A percentile compares a stretch with the other conserved stretches of the same genome.
These are phyloP conservation scores for Thereva unica DNA, from an alignment of 2,888 invertebrate species.

Conservation along the genomic window DNA sequence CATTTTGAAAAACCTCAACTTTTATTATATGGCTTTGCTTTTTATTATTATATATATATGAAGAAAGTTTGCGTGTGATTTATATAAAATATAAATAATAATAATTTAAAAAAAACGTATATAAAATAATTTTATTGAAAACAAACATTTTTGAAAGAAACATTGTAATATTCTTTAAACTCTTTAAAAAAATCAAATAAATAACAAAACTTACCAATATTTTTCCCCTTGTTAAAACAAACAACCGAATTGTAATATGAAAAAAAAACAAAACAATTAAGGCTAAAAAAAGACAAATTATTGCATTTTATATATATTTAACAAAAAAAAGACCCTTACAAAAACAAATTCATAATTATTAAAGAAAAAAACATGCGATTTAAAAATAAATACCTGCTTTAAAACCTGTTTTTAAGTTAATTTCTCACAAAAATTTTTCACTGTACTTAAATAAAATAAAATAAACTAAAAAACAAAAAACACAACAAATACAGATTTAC, in stretches of 20 bases:
- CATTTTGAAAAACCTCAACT: constrained; percentile 7
- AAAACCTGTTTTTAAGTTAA: too few relatives aligned
- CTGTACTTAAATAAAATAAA: too few relatives aligned
- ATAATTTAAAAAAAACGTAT: constrained; percentile 18
- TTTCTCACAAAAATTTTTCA: too few relatives aligned
- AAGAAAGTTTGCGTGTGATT: constrained; percentile 24
- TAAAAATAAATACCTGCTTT: too few relatives aligned
- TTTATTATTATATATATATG: constrained; percentile 16
- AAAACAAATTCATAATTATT: constrained; percentile 10
- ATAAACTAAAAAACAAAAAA: too few relatives aligned
- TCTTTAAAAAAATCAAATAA: too few relatives aligned
- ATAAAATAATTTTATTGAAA: constrained; percentile 27
- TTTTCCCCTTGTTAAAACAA: too few relatives aligned
- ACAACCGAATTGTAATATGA: too few relatives aligned
- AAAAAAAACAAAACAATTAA: too few relatives aligned
- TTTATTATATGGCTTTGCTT: constrained; percentile 20
- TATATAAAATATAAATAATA: constrained; percentile 12
- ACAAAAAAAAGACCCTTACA: constrained; percentile 29
- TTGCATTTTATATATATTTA: constrained; percentile 29
- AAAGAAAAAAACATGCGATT: constrained; percentile 2
- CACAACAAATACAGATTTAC: too few relatives aligned
- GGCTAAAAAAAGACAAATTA: constrained; percentile 27
- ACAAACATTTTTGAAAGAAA: constrained; percentile 21
- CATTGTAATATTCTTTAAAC: constrained; percentile 30
- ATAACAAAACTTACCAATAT: too few relatives aligned